Conservation (phyloP, 2,888 invertebrate species). For the Apotomis betuletana region DNA sequence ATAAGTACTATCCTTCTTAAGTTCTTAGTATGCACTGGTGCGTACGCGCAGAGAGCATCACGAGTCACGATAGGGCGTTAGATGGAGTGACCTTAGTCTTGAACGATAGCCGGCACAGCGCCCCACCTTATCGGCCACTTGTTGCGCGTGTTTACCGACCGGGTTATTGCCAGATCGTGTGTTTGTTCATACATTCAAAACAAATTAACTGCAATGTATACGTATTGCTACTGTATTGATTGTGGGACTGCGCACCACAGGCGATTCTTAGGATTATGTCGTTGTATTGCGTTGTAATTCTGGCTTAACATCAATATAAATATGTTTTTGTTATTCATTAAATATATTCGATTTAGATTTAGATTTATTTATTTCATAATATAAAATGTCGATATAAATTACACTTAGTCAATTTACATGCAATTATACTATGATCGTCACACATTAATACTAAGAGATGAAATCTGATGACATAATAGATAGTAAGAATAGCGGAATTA, state of each 20-base stretch:
- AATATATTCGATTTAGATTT: too few species aligned
- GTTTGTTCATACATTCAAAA: slow-evolving; percentile 9
- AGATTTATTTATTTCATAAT: too few species aligned
- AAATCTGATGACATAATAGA: too few species aligned
- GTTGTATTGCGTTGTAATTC: too few species aligned
- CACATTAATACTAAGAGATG: too few species aligned
- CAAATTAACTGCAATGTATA: slow-evolving; percentile 1
- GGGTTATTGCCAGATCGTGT: slow-evolving; percentile 27
- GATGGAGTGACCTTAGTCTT: slow-evolving; percentile 77
- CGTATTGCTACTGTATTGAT: not conserved
- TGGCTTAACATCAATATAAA: too few species aligned
- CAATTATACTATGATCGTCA: too few species aligned
- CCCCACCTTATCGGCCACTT: slow-evolving; percentile 70
- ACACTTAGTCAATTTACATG: too few species aligned
- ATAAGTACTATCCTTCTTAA: not conserved
- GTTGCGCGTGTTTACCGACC: slow-evolving; percentile 61
- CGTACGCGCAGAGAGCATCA: slow-evolving; percentile 20
- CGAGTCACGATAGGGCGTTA: slow-evolving; percentile 44
- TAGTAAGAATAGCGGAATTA: too few species aligned
- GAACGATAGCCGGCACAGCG: slow-evolving; percentile 74
- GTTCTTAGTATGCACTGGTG: slow-evolving; percentile 7
- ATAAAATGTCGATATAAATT: too few species aligned
- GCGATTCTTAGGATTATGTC: too few species aligned
- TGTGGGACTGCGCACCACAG: not conserved
- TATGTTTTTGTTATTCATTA: too few species aligned